A percentile compares a stretch with the other conserved stretches of the same genome.
Conservation (phyloP, 2,888 invertebrate genomes). For the Rugalucina vietnamica region DNA sequence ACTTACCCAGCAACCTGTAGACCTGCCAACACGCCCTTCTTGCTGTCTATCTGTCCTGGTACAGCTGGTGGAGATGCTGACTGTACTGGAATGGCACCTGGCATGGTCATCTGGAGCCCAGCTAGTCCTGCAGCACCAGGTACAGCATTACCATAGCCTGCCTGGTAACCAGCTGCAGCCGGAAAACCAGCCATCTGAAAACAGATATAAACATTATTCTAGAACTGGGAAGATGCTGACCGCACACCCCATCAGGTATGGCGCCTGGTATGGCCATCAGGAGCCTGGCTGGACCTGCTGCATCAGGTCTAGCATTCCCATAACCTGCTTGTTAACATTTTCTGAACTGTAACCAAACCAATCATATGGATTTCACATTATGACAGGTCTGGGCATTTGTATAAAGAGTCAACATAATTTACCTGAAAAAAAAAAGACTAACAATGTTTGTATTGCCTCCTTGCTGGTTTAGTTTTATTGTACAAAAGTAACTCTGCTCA, state of each 20-base stretch:
- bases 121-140: conserved; percentile 31
- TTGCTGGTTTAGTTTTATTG: no score
- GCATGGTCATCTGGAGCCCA: conserved; percentile 57
- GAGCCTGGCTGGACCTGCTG: conserved; percentile 35
- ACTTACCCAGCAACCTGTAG: conserved; percentile 9
- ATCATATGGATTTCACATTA: no score
- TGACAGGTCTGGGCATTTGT: no score
- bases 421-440: no score
- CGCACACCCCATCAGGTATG: neutral
- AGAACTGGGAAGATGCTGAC: neutral
- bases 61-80: conserved; percentile 60
- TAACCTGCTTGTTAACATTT: conserved; percentile 14
- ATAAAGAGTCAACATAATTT: no score
- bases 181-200: conserved; percentile 13
- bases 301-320: conserved; percentile 5
- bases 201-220: no score
- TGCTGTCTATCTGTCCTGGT: conserved; percentile 49
- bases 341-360: no score
- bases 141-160: conserved; percentile 1
- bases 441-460: no score
- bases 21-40: conserved; percentile 52
- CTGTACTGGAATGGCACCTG: conserved; percentile 46
- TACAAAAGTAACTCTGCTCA: no score
- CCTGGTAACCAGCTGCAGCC: conserved; percentile 19
- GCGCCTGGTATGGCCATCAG: conserved; percentile 56